Conservation (phyloP, 2,113 vertebrate species). For the Ginglymostoma cirratum region DNA sequence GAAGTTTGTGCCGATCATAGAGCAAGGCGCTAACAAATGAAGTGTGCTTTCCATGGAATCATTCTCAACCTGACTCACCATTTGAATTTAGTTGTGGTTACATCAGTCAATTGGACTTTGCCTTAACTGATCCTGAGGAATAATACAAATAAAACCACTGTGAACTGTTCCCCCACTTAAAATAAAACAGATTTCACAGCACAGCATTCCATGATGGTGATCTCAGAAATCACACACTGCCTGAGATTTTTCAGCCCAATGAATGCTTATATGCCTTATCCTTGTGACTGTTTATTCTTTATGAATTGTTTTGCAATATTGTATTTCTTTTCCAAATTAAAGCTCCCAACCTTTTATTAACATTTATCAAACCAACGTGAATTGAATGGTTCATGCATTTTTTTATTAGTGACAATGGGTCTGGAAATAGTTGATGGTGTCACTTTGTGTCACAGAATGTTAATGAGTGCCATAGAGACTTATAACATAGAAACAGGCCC, state of each 20-base stretch:
- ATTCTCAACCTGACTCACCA: not conserved
- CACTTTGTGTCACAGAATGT: too few relatives aligned
- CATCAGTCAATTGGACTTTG: not conserved
- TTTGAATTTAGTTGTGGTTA: not conserved
- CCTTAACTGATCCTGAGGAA: not conserved
- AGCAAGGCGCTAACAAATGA: not conserved
- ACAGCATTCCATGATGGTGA: not conserved
- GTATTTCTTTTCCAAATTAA: not conserved
- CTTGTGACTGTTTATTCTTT: not conserved
- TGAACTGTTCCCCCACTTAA: not conserved
- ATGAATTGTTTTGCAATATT: not conserved
- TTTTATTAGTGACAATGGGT: not conserved
- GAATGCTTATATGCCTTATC: not conserved
- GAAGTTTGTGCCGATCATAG: not conserved
- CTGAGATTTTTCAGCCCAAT: not conserved
- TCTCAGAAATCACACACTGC: not conserved
- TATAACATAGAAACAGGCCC: too few relatives aligned
- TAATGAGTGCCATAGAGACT: too few relatives aligned
- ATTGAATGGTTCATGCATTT: not conserved
- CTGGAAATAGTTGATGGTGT: not conserved
- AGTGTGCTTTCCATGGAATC: not conserved
- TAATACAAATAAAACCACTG: not conserved
- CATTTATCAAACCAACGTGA: not conserved
- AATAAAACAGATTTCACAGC: not conserved
- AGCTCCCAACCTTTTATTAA: not conserved